A percentile compares a stretch with the other conserved stretches of the same genome.
These are phyloP conservation scores for Brotula barbata DNA, from an alignment of 2,797 vertebrate species.

Conservation along the genomic window DNA sequence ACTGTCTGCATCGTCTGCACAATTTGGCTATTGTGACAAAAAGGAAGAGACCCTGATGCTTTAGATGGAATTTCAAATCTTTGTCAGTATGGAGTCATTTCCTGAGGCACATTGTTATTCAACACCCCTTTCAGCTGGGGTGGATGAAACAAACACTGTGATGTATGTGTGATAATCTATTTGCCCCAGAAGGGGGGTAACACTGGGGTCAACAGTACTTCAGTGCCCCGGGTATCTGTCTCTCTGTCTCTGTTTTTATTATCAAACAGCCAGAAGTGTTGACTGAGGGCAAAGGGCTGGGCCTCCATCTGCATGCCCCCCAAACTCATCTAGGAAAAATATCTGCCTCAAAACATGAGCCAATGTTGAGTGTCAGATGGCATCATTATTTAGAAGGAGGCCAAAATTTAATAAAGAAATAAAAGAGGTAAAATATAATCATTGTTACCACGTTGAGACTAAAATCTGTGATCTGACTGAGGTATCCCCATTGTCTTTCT, in stretches of 20 bases:
- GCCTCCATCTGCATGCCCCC: slow-evolving; percentile 24
- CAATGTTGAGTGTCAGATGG: slow-evolving; percentile 16
- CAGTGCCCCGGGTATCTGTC: slow-evolving; percentile 20
- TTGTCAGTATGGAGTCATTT: slow-evolving; percentile 42
- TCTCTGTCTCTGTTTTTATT: slow-evolving; percentile 37
- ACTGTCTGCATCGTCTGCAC: slow-evolving; percentile 21
- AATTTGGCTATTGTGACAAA: slow-evolving; percentile 4
- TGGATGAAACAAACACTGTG: slow-evolving; percentile 22
- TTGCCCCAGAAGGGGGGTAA: slow-evolving; percentile 31
- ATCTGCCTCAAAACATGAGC: slow-evolving; percentile 25
- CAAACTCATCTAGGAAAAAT: slow-evolving; percentile 32
- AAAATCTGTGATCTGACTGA: too few species aligned
- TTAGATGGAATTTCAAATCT: slow-evolving; percentile 40
- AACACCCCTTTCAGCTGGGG: slow-evolving; percentile 28
- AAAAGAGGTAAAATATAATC: too few species aligned
- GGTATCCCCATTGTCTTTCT: slow-evolving; percentile 18
- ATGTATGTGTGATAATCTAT: slow-evolving; percentile 52
- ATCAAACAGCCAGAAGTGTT: slow-evolving; percentile 45
- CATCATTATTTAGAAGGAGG: slow-evolving; percentile 34
- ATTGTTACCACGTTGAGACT: too few species aligned
- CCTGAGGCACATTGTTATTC: slow-evolving; percentile 36
- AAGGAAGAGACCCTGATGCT: slow-evolving; percentile 19
- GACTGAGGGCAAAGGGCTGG: slow-evolving; percentile 37
- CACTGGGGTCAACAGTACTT: slow-evolving; percentile 50
- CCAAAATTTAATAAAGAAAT: not conserved